Evolutionary conservation across 2,888 invertebrate genomes (phyloP).

Genomic region (Latheticus oryzae): DNA sequence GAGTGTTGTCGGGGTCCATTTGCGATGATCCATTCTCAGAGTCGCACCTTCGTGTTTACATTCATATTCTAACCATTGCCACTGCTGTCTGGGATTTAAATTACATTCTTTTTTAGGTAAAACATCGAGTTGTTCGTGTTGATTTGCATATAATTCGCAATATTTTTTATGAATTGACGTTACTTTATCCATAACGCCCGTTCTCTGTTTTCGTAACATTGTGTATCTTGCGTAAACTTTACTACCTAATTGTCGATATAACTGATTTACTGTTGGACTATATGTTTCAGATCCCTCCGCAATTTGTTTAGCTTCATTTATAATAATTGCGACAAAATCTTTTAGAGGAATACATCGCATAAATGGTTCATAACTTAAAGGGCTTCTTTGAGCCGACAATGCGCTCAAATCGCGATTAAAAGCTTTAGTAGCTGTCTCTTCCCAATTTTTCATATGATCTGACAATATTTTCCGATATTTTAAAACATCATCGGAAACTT

Average conservation of each 20-base stretch:
- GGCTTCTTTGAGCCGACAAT: slow-evolving; percentile 69
- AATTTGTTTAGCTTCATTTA: slow-evolving; percentile 76
- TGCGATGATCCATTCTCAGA: slow-evolving; percentile 63
- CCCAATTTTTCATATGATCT: slow-evolving; percentile 77
- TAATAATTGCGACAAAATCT: slow-evolving; percentile 72
- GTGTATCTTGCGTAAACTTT: slow-evolving; percentile 77
- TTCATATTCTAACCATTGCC: slow-evolving; percentile 76
- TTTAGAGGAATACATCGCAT: slow-evolving; percentile 60
- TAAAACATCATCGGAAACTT: slow-evolving; percentile 54
- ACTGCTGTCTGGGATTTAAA: slow-evolving; percentile 75
- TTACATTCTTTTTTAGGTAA: slow-evolving; percentile 52
- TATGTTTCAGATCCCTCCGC: slow-evolving; percentile 84
- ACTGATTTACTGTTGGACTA: slow-evolving; percentile 75
- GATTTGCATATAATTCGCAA: slow-evolving; percentile 55
- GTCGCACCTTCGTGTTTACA: slow-evolving; percentile 55
- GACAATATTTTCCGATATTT: slow-evolving; percentile 69
- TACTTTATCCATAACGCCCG: slow-evolving; percentile 75
- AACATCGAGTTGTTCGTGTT: slow-evolving; percentile 50
- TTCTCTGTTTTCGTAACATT: slow-evolving; percentile 74
- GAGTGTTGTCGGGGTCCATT: slow-evolving; percentile 77
- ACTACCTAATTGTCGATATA: slow-evolving; percentile 71
- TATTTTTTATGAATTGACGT: slow-evolving; percentile 58
- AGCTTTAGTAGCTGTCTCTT: slow-evolving; percentile 70
- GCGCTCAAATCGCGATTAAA: slow-evolving; percentile 77
- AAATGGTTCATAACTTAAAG: slow-evolving; percentile 59